Evolutionary conservation across 2,113 vertebrate genomes (phyloP).

Genomic region (Zosterops lateralis): DNA sequence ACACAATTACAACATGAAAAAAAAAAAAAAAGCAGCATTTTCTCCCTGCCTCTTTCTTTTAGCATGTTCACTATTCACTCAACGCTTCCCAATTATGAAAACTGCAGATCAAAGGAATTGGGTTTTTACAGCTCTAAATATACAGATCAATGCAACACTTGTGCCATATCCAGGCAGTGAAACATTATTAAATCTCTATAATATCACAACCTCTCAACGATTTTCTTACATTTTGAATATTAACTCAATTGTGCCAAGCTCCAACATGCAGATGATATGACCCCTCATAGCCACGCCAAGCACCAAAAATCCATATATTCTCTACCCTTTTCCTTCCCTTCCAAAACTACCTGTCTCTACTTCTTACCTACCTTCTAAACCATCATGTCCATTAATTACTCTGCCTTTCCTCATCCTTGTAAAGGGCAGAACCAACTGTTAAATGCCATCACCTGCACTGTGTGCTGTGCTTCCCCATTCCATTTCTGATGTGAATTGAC

Average conservation of each 20-base stretch:
- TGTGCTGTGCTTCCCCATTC: neutral
- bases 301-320: neutral
- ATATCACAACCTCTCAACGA: neutral
- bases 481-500: neutral
- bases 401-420: neutral
- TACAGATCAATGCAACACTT: neutral
- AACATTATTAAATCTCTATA: neutral
- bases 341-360: neutral
- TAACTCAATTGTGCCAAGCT: neutral
- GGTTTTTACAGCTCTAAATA: neutral
- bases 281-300: neutral
- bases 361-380: neutral
- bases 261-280: neutral
- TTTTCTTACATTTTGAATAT: neutral
- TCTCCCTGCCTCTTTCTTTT: neutral
- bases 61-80: neutral
- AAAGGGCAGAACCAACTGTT: neutral
- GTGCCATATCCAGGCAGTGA: neutral
- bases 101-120: rapidly evolving
- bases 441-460: neutral
- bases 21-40: neutral
- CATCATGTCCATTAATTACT: rapidly evolving
- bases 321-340: neutral
- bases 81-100: neutral
- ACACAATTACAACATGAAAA: neutral